Base-by-base conservation (phyloP, 2,888 invertebrate species). In the Pegoplata infirma region DNA sequence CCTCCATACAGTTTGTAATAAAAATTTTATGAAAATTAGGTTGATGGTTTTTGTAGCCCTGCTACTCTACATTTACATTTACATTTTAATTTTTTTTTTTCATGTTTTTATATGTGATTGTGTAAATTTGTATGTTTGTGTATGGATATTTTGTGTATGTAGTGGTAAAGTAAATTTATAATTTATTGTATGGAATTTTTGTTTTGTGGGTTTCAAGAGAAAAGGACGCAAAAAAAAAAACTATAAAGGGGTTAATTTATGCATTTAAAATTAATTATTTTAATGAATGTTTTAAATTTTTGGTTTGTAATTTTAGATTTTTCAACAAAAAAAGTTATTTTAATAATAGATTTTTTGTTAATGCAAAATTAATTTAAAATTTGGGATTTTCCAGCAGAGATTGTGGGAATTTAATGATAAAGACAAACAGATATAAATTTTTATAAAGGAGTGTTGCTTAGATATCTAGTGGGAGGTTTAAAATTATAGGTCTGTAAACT, bases 21-120 rank as follows among this genome's bases (percentile, higher is more conserved):
- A 28, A 53, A 58, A 47, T 64, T 64, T 36, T 78, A 69, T 74
- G 74, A 69, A 78, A 78, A 78, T 78, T 78, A 78, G 78, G 74
- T 71, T 74, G 74, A 69, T 69, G 69, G 64, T 59, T 69, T 36
- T 17, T 67, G 47, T n/a, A n/a, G n/a, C n/a, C 53, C 51, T 66
- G 51, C 44, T 63, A 55, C 32, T 71, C 55, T 25, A 47, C 51
- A 49, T 28, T 66, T 12, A 28, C 12, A 36, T 55, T 58, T 51
- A 32, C n/a, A n/a, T n/a, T n/a, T n/a, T n/a, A 19, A 19, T 19
- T 19, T 8, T 55, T n/a, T n/a, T 23, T 32, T 55, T 40, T 17
- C 17, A 25, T n/a, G 17, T 5, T 6, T 72, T 10, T 47, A 0
- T 21, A 14, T 12, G 7, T 17, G 25, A 49, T 44, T 23, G 1